Percentiles rank a stretch among this genome's conserved stretches.
Evolutionary conservation across 1,140 invertebrate species (phyloP).

Genomic region (Oncopeltus fasciatus): DNA sequence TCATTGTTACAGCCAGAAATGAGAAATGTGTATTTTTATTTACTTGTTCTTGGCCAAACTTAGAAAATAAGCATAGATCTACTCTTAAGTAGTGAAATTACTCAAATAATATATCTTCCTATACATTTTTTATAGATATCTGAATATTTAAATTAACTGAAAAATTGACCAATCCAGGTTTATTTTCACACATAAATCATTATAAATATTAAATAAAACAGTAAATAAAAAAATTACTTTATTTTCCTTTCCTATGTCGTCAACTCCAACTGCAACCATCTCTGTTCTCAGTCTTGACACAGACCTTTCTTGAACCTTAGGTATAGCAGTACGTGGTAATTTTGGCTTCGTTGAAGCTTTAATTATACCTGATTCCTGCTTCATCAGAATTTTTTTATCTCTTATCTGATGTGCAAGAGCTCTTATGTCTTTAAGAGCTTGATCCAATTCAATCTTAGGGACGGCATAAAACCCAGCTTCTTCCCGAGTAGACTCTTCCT

Average conservation of each 20-base stretch:
- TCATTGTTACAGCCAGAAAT: too few relatives aligned
- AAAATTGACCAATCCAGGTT: too few relatives aligned
- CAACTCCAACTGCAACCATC: constrained; percentile 83
- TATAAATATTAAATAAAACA: too few relatives aligned
- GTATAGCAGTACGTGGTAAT: constrained; percentile 60
- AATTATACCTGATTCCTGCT: constrained; percentile 54
- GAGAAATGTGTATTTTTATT: too few relatives aligned
- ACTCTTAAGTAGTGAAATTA: too few relatives aligned
- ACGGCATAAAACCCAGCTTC: constrained; percentile 77
- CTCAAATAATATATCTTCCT: too few relatives aligned
- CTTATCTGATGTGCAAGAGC: constrained; percentile 74
- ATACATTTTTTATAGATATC: too few relatives aligned
- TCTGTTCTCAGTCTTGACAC: constrained; percentile 53
- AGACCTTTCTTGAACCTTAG: constrained; percentile 57
- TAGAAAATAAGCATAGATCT: too few relatives aligned
- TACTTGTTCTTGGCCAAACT: too few relatives aligned
- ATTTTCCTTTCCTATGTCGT: constrained; percentile 62
- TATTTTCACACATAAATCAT: too few relatives aligned
- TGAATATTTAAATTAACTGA: too few relatives aligned
- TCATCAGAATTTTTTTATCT: constrained; percentile 70
- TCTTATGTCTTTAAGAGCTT: constrained; percentile 73
- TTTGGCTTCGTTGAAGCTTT: constrained; percentile 70
- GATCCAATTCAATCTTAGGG: constrained; percentile 73
- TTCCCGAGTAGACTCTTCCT: constrained; percentile 74
- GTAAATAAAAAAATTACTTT: constrained; percentile 40